phyloP scores from a whole-genome alignment of 2,113 vertebrate species.

The Atherinomorus stipes region DNA sequence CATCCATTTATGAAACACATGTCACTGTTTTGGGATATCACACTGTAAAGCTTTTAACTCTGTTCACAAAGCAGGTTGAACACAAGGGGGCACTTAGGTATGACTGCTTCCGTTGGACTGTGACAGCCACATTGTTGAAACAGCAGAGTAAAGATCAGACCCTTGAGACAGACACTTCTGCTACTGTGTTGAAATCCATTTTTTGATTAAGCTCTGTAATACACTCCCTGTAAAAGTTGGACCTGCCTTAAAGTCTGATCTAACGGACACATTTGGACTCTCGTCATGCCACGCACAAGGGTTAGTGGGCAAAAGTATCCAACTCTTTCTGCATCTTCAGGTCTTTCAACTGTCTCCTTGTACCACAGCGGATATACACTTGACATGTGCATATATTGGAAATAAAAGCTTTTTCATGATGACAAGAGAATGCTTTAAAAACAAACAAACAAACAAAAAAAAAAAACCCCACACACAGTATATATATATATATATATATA shows the following conservation, averaged over 20 bases:
- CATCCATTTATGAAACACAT: conserved; percentile 13
- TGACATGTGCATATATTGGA: too few relatives aligned
- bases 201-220: conserved; percentile 52
- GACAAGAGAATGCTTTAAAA: too few relatives aligned
- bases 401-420: too few relatives aligned
- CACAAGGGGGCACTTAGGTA: conserved; percentile 55
- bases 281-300: conserved; percentile 45
- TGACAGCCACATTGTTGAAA: conserved; percentile 72
- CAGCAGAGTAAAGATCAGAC: conserved; percentile 66
- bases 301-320: conserved; percentile 48
- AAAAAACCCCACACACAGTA: too few relatives aligned
- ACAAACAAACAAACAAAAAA: too few relatives aligned
- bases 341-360: conserved; percentile 19
- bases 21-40: background rate
- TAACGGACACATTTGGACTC: conserved; percentile 50
- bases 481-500: too few relatives aligned
- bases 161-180: conserved; percentile 60
- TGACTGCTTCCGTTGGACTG: conserved; percentile 49
- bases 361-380: background rate
- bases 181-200: conserved; percentile 61
- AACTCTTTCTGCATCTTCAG: conserved; percentile 52
- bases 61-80: conserved; percentile 47
- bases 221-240: conserved; percentile 41
- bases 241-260: conserved; percentile 47
- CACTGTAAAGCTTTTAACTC: conserved; percentile 27